Conservation (phyloP, 2,113 vertebrate genomes). For the Rhinolophus sinicus region DNA sequence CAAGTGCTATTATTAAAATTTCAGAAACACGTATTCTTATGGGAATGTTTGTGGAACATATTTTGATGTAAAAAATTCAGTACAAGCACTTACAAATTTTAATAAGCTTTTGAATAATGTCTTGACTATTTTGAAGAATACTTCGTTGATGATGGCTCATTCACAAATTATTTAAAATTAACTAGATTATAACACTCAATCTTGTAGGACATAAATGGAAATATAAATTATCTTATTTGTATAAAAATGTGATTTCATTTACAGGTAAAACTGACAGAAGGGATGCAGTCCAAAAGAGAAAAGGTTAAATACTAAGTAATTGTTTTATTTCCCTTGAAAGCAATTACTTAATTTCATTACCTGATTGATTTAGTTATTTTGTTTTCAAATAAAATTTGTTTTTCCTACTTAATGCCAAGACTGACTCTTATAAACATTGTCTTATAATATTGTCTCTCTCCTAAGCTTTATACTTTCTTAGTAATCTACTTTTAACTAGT, state of each 20-base stretch:
- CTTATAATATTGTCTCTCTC: background rate
- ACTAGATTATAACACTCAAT: background rate
- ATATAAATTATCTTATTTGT: background rate
- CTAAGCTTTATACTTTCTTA: background rate
- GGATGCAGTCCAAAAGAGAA: background rate
- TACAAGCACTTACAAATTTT: background rate
- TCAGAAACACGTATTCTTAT: background rate
- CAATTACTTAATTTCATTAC: background rate
- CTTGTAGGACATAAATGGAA: background rate
- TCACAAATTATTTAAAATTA: constrained; percentile 18
- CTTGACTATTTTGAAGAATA: background rate
- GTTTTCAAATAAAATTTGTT: background rate
- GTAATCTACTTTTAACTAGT: background rate
- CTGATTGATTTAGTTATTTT: background rate
- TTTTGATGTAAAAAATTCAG: background rate
- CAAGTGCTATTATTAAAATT: background rate
- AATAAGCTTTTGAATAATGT: constrained; percentile 1
- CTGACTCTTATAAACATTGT: background rate
- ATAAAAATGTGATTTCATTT: constrained; percentile 4
- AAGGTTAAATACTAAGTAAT: background rate
- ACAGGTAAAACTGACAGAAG: background rate
- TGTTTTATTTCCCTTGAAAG: background rate
- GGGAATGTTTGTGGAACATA: background rate
- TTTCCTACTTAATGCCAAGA: background rate
- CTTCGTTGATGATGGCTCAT: background rate